A percentile compares a stretch with the other conserved stretches of the same genome.
phyloP scores from a whole-genome alignment of 92 coral and sea anemone species.

The Blastomussa wellsi region DNA sequence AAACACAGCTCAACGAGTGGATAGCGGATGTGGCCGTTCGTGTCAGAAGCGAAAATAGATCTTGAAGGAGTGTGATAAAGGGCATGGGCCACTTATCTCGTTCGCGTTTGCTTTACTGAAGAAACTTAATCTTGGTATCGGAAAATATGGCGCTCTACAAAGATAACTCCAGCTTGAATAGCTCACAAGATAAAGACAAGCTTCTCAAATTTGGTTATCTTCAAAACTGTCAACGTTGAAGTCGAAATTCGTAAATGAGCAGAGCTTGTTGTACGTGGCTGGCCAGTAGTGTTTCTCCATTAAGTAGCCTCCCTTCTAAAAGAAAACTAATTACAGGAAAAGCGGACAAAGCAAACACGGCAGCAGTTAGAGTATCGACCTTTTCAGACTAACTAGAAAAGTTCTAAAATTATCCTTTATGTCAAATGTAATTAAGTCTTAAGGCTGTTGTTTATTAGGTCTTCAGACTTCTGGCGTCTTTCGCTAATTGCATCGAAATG shows the following conservation, averaged over 20 bases:
- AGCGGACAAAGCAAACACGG: neutral
- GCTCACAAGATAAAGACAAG: slow-evolving; percentile 30
- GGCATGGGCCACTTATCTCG: slow-evolving; percentile 29
- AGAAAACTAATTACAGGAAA: slow-evolving; percentile 1
- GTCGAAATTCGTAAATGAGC: slow-evolving; percentile 17
- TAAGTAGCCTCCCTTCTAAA: neutral
- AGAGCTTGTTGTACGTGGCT: neutral
- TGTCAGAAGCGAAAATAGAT: slow-evolving; percentile 23
- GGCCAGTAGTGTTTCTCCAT: neutral
- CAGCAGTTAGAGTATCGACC: neutral
- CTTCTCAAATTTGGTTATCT: slow-evolving; percentile 48
- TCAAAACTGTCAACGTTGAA: slow-evolving; percentile 23
- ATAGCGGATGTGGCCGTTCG: slow-evolving; percentile 32
- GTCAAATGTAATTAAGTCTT: slow-evolving; percentile 36
- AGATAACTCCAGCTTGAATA: slow-evolving; percentile 48
- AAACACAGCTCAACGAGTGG: neutral
- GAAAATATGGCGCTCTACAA: slow-evolving; percentile 41
- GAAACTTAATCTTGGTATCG: slow-evolving; percentile 47
- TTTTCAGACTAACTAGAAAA: slow-evolving; percentile 16
- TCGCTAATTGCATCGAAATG: slow-evolving; percentile 80
- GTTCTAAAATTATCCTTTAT: slow-evolving; percentile 28
- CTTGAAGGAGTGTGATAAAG: slow-evolving; percentile 34
- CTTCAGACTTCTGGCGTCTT: slow-evolving; percentile 76
- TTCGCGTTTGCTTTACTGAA: slow-evolving; percentile 11
- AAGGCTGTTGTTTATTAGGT: slow-evolving; percentile 61